phyloP scores from a whole-genome alignment of 2,888 invertebrate genomes.

The Drosophila formosana region DNA sequence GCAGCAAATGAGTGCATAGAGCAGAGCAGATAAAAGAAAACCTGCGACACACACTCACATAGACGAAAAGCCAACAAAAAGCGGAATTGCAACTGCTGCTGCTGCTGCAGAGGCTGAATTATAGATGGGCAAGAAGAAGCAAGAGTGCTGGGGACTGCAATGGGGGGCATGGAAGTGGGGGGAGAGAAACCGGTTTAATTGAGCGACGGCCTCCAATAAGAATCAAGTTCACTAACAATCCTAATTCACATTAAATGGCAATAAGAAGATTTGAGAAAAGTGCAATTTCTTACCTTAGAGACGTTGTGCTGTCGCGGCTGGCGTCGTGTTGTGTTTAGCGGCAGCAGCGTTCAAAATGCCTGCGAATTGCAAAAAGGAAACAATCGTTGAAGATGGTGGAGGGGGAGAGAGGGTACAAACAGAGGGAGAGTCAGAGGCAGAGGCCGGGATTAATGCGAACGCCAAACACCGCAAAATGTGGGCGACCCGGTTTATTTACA shows the following conservation, averaged over 20 bases:
- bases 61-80: conserved; percentile 43
- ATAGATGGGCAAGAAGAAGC: conserved; percentile 24
- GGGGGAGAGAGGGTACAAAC: not conserved
- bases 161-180: not conserved
- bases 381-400: conserved; percentile 24
- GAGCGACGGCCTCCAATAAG: conserved; percentile 74
- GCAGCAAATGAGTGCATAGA: conserved; percentile 45
- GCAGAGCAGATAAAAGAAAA: conserved; percentile 52
- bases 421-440: not conserved
- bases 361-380: conserved; percentile 38
- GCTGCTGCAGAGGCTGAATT: conserved; percentile 47
- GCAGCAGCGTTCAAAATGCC: conserved; percentile 52
- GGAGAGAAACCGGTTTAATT: conserved; percentile 75
- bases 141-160: not conserved
- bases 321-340: conserved; percentile 20
- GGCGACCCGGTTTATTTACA: conserved; percentile 78
- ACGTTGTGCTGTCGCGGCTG: conserved; percentile 34
- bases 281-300: conserved; percentile 31
- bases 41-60: conserved; percentile 32
- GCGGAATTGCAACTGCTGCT: conserved; percentile 59
- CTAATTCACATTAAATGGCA: conserved; percentile 23
- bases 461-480: conserved; percentile 31
- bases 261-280: conserved; percentile 1
- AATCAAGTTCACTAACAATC: conserved; percentile 67
- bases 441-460: conserved; percentile 26